These are phyloP conservation scores for Palythoa grandiflora DNA, from an alignment of 92 coral and sea anemone species.

Conservation along the genomic window DNA sequence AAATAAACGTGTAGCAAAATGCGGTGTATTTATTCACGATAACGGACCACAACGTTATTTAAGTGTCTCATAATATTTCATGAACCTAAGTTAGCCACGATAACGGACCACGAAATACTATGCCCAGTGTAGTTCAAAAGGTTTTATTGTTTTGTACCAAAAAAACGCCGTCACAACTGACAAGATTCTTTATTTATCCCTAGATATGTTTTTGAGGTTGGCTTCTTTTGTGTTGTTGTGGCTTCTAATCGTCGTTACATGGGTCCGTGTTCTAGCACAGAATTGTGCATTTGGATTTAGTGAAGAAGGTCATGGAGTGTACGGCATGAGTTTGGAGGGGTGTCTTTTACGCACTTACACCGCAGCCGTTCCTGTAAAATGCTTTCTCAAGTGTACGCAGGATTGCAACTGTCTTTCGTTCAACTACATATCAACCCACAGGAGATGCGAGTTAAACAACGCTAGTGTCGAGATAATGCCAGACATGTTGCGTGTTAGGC, in stretches of 20 bases:
- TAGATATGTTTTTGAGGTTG: slow-evolving; percentile 25
- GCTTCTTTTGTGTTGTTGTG: slow-evolving; percentile 23
- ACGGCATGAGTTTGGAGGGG: slow-evolving; percentile 37
- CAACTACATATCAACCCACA: slow-evolving; percentile 21
- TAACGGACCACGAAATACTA: no score
- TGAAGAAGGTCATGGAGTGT: slow-evolving; percentile 22
- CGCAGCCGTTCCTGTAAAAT: slow-evolving; percentile 6
- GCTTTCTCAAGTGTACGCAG: slow-evolving; percentile 44
- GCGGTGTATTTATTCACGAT: no score
- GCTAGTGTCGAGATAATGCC: slow-evolving; percentile 22
- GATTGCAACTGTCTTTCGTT: slow-evolving; percentile 55
- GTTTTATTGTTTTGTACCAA: no score
- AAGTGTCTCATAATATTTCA: no score
- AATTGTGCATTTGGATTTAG: slow-evolving; percentile 19
- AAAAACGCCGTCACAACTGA: no score
- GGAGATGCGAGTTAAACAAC: slow-evolving; percentile 48
- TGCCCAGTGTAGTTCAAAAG: no score
- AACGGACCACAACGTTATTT: no score
- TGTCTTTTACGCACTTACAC: slow-evolving; percentile 1
- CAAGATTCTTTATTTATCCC: background rate
- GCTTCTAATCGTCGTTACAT: background rate
- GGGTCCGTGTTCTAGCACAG: slow-evolving; percentile 9
- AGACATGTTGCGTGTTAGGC: background rate
- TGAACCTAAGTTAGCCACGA: no score
- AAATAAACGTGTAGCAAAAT: no score